Evolutionary conservation across 2,797 vertebrate genomes (phyloP).

Genomic region (Meda fulgida): DNA sequence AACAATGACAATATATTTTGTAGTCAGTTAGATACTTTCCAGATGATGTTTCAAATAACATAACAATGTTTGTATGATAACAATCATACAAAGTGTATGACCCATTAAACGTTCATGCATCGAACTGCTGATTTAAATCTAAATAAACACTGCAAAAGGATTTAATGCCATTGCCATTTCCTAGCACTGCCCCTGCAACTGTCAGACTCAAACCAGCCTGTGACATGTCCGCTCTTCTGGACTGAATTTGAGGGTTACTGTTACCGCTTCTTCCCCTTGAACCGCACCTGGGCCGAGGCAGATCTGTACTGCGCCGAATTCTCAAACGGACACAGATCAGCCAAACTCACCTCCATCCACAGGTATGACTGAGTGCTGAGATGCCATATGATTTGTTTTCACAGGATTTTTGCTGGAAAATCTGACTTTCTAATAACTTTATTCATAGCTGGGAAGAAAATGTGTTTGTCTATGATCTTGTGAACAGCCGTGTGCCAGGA

Average conservation of each 20-base stretch:
- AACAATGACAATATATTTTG: constrained; percentile 16
- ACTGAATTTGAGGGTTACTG: constrained; percentile 81
- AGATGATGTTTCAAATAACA: background rate
- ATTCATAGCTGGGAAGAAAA: constrained; percentile 83
- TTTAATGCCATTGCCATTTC: background rate
- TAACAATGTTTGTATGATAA: background rate
- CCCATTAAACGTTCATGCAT: background rate
- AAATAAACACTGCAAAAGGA: background rate
- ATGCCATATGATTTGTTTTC: background rate
- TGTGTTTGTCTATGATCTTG: constrained; percentile 82
- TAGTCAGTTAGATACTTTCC: background rate
- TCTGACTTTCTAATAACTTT: background rate
- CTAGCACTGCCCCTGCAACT: constrained; percentile 74
- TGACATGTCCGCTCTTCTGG: constrained; percentile 83
- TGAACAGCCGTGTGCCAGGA: constrained; percentile 82
- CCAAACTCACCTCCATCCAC: constrained; percentile 84
- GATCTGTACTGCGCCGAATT: constrained; percentile 82
- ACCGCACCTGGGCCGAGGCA: constrained; percentile 81
- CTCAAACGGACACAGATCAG: constrained; percentile 79
- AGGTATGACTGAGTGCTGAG: constrained; percentile 68
- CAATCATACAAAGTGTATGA: background rate
- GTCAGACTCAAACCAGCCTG: constrained; percentile 70
- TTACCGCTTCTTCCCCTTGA: constrained; percentile 82
- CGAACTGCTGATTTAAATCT: background rate
- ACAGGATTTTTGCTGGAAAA: background rate